Conservation (phyloP, 2,888 invertebrate genomes). For the Anthophora plumipes region DNA sequence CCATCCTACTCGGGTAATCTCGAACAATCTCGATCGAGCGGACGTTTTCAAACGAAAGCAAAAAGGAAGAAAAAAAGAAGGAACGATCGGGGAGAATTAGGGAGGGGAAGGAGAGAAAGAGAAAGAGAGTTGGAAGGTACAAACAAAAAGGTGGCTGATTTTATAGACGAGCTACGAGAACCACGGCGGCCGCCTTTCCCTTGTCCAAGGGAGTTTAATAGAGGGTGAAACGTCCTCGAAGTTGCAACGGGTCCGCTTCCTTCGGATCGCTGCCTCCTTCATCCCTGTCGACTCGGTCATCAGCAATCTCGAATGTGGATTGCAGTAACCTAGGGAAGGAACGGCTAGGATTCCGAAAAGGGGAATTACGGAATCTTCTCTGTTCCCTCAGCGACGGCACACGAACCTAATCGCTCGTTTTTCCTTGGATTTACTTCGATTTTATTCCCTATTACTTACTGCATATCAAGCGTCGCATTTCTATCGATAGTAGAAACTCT, state of each 20-base stretch:
- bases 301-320: conserved; percentile 63
- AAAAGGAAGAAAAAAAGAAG: conserved; percentile 2
- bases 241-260: conserved; percentile 70
- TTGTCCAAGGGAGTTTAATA: conserved; percentile 85
- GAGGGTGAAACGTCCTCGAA: conserved; percentile 83
- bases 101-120: neutral
- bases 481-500: too few species aligned
- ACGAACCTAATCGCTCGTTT: conserved; percentile 44
- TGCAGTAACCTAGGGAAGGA: conserved; percentile 30
- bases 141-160: conserved; percentile 70
- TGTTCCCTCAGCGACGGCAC: conserved; percentile 30
- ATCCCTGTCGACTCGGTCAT: conserved; percentile 68
- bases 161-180: conserved; percentile 76
- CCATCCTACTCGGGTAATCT: conserved; percentile 17
- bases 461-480: too few species aligned
- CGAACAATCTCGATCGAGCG: conserved; percentile 59
- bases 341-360: conserved; percentile 24
- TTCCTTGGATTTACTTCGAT: conserved; percentile 42
- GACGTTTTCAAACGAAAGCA: conserved; percentile 35
- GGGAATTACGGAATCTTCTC: conserved; percentile 51
- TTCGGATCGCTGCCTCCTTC: conserved; percentile 61
- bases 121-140: conserved; percentile 20
- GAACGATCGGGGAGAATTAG: neutral
- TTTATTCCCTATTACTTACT: neutral
- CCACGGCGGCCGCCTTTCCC: conserved; percentile 86